These are phyloP conservation scores for Lasiurus cinereus DNA, from an alignment of 2,113 vertebrate species.

Conservation along the genomic window DNA sequence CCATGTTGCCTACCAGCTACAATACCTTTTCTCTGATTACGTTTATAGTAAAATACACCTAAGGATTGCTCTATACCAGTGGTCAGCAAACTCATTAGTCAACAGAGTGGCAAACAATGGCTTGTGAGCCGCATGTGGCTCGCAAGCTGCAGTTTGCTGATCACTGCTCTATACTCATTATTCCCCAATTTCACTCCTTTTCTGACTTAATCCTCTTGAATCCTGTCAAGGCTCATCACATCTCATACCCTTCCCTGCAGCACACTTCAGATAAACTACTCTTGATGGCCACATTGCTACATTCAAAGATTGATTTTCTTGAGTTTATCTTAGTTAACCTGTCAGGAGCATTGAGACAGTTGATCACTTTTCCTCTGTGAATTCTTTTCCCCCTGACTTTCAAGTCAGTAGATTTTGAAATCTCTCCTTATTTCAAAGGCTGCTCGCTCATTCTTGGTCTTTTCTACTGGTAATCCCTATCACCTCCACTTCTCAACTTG, in stretches of 20 bases:
- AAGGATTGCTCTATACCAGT: neutral
- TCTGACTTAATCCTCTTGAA: neutral
- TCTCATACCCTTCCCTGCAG: neutral
- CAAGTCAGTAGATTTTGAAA: neutral
- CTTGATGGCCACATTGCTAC: neutral
- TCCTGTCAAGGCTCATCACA: neutral
- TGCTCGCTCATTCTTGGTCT: neutral
- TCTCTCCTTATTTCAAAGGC: neutral
- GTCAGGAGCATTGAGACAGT: neutral
- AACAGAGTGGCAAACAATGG: too few species aligned
- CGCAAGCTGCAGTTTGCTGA: too few species aligned
- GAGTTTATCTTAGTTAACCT: neutral
- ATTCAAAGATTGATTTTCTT: neutral
- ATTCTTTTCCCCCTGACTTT: neutral
- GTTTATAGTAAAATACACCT: neutral
- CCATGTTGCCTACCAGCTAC: neutral
- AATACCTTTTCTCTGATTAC: neutral
- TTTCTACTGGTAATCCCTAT: neutral
- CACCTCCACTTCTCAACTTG: neutral
- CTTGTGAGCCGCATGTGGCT: too few species aligned
- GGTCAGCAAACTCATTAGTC: too few species aligned
- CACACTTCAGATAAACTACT: neutral
- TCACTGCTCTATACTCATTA: neutral
- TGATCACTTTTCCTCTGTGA: neutral
- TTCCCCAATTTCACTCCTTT: neutral